A percentile compares a stretch with the other conserved stretches of the same genome.
phyloP scores from a whole-genome alignment of 2,797 vertebrate genomes.

The Pyrrhura leucotis region DNA sequence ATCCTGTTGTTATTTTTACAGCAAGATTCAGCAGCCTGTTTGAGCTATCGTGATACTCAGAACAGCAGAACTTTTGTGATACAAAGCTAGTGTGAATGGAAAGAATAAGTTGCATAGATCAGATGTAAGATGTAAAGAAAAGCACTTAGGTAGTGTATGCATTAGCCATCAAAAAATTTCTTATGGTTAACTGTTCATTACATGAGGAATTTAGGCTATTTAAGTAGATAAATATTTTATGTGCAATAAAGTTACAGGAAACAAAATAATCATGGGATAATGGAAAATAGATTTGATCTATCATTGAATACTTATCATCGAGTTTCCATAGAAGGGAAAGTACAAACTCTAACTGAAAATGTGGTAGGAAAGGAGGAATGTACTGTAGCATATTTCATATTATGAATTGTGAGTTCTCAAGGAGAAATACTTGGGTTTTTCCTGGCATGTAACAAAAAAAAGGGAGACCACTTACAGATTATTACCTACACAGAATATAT shows the following conservation, averaged over 20 bases:
- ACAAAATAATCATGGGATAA: background rate
- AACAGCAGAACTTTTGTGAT: background rate
- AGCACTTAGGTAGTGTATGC: background rate
- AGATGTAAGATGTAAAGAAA: background rate
- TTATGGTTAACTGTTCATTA: background rate
- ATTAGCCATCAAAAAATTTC: background rate
- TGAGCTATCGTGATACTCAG: background rate
- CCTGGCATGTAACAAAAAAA: background rate
- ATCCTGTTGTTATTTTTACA: slow-evolving; percentile 24
- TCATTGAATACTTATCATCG: background rate
- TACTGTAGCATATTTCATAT: background rate
- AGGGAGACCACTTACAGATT: background rate
- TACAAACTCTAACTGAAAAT: background rate
- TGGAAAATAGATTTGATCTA: background rate
- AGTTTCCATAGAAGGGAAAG: background rate
- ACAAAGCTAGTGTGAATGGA: background rate
- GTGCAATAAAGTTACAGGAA: background rate
- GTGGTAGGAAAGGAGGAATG: background rate
- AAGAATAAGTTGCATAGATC: background rate
- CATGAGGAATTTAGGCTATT: background rate
- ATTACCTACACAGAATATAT: background rate
- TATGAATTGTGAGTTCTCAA: background rate
- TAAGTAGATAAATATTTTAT: background rate
- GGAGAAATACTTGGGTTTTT: background rate
- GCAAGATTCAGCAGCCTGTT: background rate